Base-by-base conservation (phyloP, 2,113 vertebrate species). In the Sturnira hondurensis region DNA sequence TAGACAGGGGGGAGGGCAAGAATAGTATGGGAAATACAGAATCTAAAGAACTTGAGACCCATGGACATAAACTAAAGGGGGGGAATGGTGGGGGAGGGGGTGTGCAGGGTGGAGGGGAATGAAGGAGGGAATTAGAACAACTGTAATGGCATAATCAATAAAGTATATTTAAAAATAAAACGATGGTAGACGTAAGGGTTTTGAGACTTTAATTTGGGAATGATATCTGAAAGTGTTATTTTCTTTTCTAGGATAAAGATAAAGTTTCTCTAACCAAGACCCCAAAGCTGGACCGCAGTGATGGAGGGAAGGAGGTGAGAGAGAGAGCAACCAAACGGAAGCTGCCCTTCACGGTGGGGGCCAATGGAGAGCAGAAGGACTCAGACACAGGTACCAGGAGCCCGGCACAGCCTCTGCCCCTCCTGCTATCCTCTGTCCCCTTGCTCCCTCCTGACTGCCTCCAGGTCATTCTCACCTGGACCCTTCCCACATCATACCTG, bases 351-450 rank as follows among this genome's bases (percentile, higher is more conserved):
- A 99, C 99, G 81, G 98, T 99, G 78, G 99, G 99, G 98, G 99
- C 99, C 98, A 99, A 99, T 99, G 99, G 99, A 99, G 99, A 99
- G 99, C 99, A 99, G 98, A 99, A 99, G 98, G 99, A 99, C 99
- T 99, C 99, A 31, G 99, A 99, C 97, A 99, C 99, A 97, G 99
- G 99, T 99, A 99, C 96, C 50, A 14, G 38, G 83, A 65, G 63
- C 74, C n/a, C 6, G 22, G 36, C n/a, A 4, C 5, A 0, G 31
- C 36, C 41, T 82, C 26, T 82, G 52, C 54, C 43, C 50, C 2
- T 52, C 38, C 54, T 11, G 22, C 10, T 45, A 3, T 54, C 89
- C 43, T 33, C 82, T 47, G 20, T 36, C 45, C 41, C 43, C 31
- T 67, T 14, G 41, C 36, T 68, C 47, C 88, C 38, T 45, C 20